Evolutionary conservation across 2,888 invertebrate species (phyloP), one percentile per base, ranked within the genome.

Genomic region (Drosophila gaucha): DNA sequence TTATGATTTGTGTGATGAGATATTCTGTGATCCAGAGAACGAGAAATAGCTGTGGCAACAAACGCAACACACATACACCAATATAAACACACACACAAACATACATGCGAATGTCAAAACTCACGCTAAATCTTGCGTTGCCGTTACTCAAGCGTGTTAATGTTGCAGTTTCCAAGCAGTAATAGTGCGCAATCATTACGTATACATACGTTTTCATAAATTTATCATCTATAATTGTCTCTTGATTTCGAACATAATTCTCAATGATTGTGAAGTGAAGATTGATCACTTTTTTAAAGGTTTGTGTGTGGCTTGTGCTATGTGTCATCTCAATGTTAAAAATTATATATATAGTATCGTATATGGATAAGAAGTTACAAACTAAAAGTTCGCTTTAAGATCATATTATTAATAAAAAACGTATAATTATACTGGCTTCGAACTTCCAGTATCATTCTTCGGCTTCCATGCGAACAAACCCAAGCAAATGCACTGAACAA

Each of bases 21-120:
- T 90, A 90, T 91, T 91, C 91, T 92, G 91, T 92, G 91, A 92
- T 92, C 89, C 90, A 87, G 84, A 86, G 74, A 82, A 75, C 74
- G 80, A 72, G 39, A 84, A 77, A 72, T 67, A 73, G 52, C 60
- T 63, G 64, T 64, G 51, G 57, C 67, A 66, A 44, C 30, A 59
- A 56, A 55, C 36, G 24, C 52, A 70, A 68, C 36, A 47, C 38
- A 67, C 26, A 67, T 43, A 46, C 12, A 47, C 51, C 31, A 12
- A 31, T 18, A 44, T 28, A 51, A 8, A 54, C 18, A 39, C 6
- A 33, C 2, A 18, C 12, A 51, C 14, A 26, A 9, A 51, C 14
- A 26, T 2, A 18, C 41, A 52, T 10, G 31, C 30, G 12, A 36
- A 28, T 36, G 43, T 36, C 41, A 9, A 43, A 16, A 43, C 20